Evolutionary conservation across 2,113 vertebrate species (phyloP).

Genomic region (Mellivora capensis): DNA sequence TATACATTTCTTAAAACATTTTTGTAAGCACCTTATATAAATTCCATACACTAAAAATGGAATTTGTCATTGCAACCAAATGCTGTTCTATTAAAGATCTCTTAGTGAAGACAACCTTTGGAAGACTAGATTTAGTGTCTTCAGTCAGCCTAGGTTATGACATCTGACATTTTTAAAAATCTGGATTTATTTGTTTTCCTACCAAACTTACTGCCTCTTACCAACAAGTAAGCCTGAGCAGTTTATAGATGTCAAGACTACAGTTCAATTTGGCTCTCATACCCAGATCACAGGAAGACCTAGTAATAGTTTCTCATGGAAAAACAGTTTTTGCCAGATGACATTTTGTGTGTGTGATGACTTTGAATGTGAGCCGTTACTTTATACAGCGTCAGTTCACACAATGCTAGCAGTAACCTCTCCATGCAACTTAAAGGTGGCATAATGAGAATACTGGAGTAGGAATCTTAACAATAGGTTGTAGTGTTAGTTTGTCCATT

Average conservation of each 20-base stretch:
- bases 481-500: not conserved
- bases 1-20: not conserved
- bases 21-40: not conserved
- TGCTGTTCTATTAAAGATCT: not conserved
- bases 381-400: not conserved
- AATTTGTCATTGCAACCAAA: not conserved
- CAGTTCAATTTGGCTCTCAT: not conserved
- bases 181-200: not conserved
- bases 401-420: not conserved
- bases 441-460: not conserved
- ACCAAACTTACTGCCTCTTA: not conserved
- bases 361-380: not conserved
- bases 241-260: not conserved
- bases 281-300: not conserved
- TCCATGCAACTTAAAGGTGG: not conserved
- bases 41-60: not conserved
- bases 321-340: not conserved
- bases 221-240: not conserved
- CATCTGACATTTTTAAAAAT: not conserved
- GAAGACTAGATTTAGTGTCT: not conserved
- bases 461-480: not conserved
- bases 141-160: not conserved
- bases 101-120: not conserved
- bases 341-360: not conserved
- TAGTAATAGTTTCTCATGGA: not conserved